Conservation (phyloP, 2,888 invertebrate species). For the Nemotelus nigrinus region DNA sequence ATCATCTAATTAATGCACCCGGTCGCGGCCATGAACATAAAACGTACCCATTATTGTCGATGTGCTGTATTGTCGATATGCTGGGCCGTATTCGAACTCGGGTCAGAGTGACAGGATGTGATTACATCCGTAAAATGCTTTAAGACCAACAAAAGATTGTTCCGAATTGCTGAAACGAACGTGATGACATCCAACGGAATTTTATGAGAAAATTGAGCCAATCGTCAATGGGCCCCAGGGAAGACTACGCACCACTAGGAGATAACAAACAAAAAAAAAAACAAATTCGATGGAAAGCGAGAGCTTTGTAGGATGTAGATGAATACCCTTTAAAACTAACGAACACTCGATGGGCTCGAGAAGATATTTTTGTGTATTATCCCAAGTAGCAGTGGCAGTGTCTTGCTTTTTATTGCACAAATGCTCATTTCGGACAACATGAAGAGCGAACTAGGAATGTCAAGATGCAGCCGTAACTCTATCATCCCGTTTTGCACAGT, state of each 20-base stretch:
- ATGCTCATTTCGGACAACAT: not conserved
- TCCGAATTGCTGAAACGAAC: slow-evolving; percentile 32
- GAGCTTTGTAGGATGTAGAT: not conserved
- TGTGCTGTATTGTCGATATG: not conserved
- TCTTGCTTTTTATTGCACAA: not conserved
- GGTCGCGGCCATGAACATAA: slow-evolving; percentile 7
- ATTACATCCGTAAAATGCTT: slow-evolving; percentile 39
- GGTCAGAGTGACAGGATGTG: slow-evolving; percentile 19
- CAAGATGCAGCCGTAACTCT: slow-evolving; percentile 33
- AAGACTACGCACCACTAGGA: not conserved
- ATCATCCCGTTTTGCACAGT: slow-evolving; percentile 19
- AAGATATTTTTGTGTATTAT: not conserved
- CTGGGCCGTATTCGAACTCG: too few species aligned
- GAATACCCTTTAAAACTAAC: not conserved
- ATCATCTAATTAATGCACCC: slow-evolving; percentile 39
- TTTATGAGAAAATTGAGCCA: slow-evolving; percentile 38
- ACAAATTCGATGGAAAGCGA: not conserved
- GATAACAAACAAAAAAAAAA: slow-evolving; percentile 9
- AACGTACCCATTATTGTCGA: slow-evolving; percentile 5
- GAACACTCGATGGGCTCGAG: not conserved
- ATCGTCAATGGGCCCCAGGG: slow-evolving; percentile 20
- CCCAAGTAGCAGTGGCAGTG: not conserved
- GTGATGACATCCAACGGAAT: slow-evolving; percentile 40
- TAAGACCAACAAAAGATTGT: slow-evolving; percentile 34
- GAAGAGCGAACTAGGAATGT: not conserved